A percentile compares a stretch with the other conserved stretches of the same genome.
Evolutionary conservation across 2,113 vertebrate species (phyloP).

Genomic region (Eclectus roratus): DNA sequence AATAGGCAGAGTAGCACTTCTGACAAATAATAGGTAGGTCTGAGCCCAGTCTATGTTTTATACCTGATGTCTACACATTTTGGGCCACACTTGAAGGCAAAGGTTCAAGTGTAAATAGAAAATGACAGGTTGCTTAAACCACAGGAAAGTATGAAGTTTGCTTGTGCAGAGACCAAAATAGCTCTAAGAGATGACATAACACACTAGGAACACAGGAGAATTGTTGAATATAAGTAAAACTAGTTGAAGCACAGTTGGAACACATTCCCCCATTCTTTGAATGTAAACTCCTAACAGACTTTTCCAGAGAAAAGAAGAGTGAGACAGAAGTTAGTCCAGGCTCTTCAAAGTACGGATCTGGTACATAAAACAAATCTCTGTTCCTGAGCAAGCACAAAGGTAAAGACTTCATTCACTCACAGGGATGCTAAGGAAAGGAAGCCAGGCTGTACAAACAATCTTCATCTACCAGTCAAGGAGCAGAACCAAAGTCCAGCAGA

Average conservation of each 20-base stretch:
- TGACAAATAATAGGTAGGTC: not conserved
- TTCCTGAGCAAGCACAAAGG: not conserved
- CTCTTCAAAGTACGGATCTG: not conserved
- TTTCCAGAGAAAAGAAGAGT: not conserved
- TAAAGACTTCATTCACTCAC: not conserved
- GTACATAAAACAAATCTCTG: not conserved
- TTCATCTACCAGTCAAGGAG: not conserved
- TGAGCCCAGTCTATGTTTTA: not conserved
- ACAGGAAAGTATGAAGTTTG: not conserved
- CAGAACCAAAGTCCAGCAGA: not conserved
- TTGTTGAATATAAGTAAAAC: not conserved
- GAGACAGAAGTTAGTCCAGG: not conserved
- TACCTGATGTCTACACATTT: not conserved
- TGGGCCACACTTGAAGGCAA: not conserved
- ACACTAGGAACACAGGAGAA: not conserved
- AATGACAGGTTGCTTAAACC: not conserved
- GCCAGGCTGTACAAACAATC: not conserved
- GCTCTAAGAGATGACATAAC: not conserved
- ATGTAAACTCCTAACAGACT: not conserved
- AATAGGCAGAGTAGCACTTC: not conserved
- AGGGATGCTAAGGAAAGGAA: not conserved
- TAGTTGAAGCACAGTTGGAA: not conserved
- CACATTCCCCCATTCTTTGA: not conserved
- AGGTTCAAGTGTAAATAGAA: conserved; percentile 4
- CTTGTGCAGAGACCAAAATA: not conserved